These are phyloP conservation scores for Micrastur ruficollis DNA, from an alignment of 2,797 vertebrate genomes.

Conservation along the genomic window DNA sequence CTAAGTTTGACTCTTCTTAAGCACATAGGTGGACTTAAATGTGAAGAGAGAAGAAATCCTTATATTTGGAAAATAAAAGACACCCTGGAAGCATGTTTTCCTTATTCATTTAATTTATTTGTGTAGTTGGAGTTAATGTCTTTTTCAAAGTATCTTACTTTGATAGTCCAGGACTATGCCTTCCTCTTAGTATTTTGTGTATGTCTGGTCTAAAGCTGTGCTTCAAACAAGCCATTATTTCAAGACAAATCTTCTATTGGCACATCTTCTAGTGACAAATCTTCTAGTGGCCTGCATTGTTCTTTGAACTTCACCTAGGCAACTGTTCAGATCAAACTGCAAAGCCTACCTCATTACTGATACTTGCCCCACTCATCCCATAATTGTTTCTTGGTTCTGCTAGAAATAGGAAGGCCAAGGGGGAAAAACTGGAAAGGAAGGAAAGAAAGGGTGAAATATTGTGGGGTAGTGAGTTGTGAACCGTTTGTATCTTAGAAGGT, in stretches of 20 bases:
- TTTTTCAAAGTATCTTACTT: not conserved
- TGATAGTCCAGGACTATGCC: not conserved
- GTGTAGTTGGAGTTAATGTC: not conserved
- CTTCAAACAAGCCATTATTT: not conserved
- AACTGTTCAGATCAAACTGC: constrained; percentile 43
- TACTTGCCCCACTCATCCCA: not conserved
- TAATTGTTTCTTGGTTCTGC: constrained; percentile 1
- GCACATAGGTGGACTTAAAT: not conserved
- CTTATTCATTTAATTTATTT: not conserved
- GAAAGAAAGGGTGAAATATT: not conserved
- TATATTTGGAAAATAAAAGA: not conserved
- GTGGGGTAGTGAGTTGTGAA: not conserved
- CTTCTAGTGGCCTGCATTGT: not conserved
- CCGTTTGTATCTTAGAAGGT: not conserved
- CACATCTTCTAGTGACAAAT: not conserved
- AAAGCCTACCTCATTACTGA: constrained; percentile 24
- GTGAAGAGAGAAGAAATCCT: not conserved
- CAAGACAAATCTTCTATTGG: not conserved
- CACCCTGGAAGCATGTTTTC: not conserved
- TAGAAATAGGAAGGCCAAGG: not conserved
- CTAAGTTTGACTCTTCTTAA: not conserved
- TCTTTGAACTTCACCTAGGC: constrained; percentile 33
- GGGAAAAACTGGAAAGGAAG: not conserved
- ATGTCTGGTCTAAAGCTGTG: not conserved
- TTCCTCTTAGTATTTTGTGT: not conserved